These are phyloP conservation scores for Tipula vernalis DNA, from an alignment of 2,888 invertebrate species.

Conservation along the genomic window DNA sequence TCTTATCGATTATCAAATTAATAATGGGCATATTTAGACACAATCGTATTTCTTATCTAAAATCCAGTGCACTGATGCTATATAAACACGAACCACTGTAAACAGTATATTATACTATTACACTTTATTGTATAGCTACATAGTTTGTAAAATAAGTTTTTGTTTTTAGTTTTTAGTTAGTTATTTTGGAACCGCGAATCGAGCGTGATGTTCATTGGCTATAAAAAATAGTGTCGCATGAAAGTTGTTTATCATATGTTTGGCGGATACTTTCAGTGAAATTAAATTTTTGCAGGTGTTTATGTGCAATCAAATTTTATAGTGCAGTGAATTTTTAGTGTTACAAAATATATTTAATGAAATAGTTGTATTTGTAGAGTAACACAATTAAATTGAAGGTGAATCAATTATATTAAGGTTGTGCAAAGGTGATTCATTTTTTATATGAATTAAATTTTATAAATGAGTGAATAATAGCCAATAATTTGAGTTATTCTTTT, in stretches of 20 bases:
- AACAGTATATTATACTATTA: neutral
- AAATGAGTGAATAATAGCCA: neutral
- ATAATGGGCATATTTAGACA: neutral
- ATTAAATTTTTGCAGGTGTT: neutral
- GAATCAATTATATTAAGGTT: neutral
- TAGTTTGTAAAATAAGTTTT: neutral
- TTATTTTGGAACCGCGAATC: neutral
- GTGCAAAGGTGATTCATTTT: neutral
- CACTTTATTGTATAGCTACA: neutral
- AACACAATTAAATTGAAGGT: neutral
- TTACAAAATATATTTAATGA: neutral
- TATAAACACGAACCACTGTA: neutral
- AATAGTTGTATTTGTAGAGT: neutral
- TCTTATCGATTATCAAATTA: neutral
- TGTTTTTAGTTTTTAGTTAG: neutral
- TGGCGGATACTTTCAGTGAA: neutral
- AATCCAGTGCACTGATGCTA: neutral
- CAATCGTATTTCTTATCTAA: neutral
- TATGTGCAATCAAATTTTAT: neutral
- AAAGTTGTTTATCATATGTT: neutral
- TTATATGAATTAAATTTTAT: neutral
- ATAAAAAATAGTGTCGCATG: neutral
- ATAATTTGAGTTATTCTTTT: neutral
- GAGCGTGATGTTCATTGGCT: neutral
- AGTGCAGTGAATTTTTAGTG: neutral